phyloP scores from a whole-genome alignment of 2,888 invertebrate species.

The Hartigia nigra region DNA sequence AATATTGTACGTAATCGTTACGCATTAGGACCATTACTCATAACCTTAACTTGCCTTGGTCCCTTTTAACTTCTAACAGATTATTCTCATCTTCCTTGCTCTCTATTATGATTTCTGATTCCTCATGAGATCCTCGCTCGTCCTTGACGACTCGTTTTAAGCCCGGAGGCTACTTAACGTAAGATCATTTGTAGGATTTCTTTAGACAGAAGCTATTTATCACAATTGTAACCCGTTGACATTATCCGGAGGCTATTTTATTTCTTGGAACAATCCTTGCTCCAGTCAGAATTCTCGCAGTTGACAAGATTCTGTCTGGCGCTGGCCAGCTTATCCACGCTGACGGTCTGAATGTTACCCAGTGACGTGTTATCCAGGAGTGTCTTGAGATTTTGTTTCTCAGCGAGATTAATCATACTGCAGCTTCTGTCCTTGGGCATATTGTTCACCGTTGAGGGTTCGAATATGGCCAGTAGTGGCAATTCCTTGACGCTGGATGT shows the following conservation, averaged over 20 bases:
- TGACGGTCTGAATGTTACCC: constrained; percentile 48
- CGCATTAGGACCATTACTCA: neutral
- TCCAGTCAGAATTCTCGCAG: constrained; percentile 24
- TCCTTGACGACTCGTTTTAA: neutral
- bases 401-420: constrained; percentile 56
- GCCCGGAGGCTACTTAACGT: neutral
- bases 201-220: neutral
- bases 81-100: neutral
- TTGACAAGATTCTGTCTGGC: constrained; percentile 49
- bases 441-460: constrained; percentile 28
- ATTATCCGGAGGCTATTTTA: neutral
- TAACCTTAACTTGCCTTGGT: neutral
- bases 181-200: neutral
- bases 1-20: neutral
- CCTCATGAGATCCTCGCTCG: neutral
- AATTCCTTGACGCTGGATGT: constrained; percentile 50
- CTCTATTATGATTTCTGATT: neutral
- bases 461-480: constrained; percentile 55
- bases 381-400: constrained; percentile 47
- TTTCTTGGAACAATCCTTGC: constrained; percentile 12
- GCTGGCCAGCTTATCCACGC: constrained; percentile 50
- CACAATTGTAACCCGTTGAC: neutral
- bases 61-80: neutral
- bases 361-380: constrained; percentile 44
- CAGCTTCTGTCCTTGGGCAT: constrained; percentile 51